Percentiles rank a stretch among this genome's conserved stretches.
phyloP scores from a whole-genome alignment of 2,797 vertebrate genomes.

The Acanthurus tractus region DNA sequence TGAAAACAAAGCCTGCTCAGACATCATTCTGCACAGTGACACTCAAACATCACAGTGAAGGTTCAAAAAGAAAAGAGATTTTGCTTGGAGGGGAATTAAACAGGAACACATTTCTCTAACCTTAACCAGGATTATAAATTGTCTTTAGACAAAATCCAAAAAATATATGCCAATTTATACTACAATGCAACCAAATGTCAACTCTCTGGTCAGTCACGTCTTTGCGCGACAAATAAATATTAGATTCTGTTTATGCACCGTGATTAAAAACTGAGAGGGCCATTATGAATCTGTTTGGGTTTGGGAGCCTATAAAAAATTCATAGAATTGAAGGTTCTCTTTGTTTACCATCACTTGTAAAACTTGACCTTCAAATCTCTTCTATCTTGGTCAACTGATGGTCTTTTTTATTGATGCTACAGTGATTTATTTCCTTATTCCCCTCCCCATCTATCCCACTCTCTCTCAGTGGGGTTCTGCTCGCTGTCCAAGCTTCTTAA shows the following conservation, averaged over 20 bases:
- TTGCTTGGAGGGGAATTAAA: not conserved
- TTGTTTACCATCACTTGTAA: not conserved
- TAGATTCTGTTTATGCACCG: not conserved
- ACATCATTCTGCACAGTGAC: not conserved
- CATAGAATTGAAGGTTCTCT: not conserved
- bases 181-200: not conserved
- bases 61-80: not conserved
- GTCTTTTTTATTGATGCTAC: not conserved
- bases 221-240: not conserved
- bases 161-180: not conserved
- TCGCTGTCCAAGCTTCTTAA: constrained; percentile 32
- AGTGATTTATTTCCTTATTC: constrained; percentile 6
- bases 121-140: not conserved
- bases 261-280: not conserved
- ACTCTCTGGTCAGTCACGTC: no score
- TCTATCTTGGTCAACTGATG: not conserved
- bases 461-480: constrained; percentile 25
- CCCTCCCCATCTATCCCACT: not conserved
- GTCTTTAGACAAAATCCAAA: not conserved
- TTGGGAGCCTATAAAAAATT: not conserved
- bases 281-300: not conserved
- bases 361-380: not conserved
- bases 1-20: not conserved
- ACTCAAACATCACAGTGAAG: not conserved
- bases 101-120: not conserved